Evolutionary conservation across 2,888 invertebrate genomes (phyloP).

Genomic region (Embidobia sp.): DNA sequence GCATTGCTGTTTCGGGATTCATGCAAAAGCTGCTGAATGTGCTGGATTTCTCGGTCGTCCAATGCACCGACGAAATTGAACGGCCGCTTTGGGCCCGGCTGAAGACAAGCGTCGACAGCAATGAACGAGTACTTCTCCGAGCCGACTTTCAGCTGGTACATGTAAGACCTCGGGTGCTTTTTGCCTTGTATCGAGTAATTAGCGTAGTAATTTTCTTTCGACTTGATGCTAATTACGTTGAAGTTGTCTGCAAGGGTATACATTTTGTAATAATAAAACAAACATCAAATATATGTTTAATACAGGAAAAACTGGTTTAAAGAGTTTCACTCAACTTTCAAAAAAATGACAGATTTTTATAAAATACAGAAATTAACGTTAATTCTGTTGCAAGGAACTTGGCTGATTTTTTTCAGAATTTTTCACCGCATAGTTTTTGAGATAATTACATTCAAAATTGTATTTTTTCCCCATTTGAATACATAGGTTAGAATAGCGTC

Average conservation of each 20-base stretch:
- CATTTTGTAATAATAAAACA: too few species aligned
- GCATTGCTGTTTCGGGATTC: constrained; percentile 82
- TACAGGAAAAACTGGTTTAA: too few species aligned
- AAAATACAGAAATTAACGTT: too few species aligned
- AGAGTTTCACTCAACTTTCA: too few species aligned
- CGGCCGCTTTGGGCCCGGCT: constrained; percentile 92
- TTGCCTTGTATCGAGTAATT: constrained; percentile 91
- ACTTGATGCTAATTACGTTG: constrained; percentile 87
- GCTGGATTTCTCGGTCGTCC: constrained; percentile 83
- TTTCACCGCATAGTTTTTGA: too few species aligned
- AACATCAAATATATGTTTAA: too few species aligned
- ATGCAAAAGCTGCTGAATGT: constrained; percentile 83
- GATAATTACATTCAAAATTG: too few species aligned
- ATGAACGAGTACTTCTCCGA: constrained; percentile 89
- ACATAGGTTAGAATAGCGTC: too few species aligned
- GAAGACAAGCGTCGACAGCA: constrained; percentile 92
- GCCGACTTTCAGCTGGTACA: constrained; percentile 84
- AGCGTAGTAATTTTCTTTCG: constrained; percentile 88
- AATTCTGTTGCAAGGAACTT: too few species aligned
- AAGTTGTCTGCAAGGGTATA: constrained; percentile 95
- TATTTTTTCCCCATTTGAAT: too few species aligned
- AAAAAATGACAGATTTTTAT: too few species aligned
- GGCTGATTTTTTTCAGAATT: too few species aligned
- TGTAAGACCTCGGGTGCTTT: constrained; percentile 87
- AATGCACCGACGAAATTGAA: constrained; percentile 94